phyloP scores from a whole-genome alignment of 37 sponge, comb jelly and placozoan species.

The Halichondria panicea region DNA sequence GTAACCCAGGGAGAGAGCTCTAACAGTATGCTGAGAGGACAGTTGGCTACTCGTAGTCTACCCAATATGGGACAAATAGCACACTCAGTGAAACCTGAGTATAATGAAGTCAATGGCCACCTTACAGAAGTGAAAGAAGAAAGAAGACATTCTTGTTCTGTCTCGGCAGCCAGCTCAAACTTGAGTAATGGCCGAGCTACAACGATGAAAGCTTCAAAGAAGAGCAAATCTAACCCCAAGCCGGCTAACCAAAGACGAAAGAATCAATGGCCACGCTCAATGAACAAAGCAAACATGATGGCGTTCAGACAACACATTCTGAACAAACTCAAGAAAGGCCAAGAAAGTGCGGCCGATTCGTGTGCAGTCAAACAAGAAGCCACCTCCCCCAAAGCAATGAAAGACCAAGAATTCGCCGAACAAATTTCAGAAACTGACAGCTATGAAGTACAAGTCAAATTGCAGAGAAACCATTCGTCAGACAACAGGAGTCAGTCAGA shows the following conservation, averaged over 20 bases:
- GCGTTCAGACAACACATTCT: conserved; percentile 64
- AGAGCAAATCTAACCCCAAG: not conserved
- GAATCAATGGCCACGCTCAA: conserved; percentile 61
- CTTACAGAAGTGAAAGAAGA: no score
- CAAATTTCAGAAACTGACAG: not conserved
- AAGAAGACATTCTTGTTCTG: no score
- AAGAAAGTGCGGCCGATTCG: conserved; percentile 29
- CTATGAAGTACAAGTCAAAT: conserved; percentile 11
- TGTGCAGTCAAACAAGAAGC: not conserved
- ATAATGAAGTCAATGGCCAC: no score
- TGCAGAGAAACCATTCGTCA: conserved; percentile 6
- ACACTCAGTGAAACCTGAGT: no score
- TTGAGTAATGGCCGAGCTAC: not conserved
- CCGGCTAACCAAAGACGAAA: conserved; percentile 6
- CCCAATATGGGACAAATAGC: no score
- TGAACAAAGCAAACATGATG: conserved; percentile 63
- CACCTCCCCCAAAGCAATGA: no score
- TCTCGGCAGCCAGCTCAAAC: not conserved
- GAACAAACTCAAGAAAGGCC: conserved; percentile 60
- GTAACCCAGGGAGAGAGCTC: no score
- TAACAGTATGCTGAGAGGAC: no score
- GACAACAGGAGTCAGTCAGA: conserved; percentile 13
- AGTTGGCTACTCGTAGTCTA: no score
- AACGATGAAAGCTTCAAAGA: conserved; percentile 6
- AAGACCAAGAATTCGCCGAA: no score